These are phyloP conservation scores for Archips crataeganus DNA, from an alignment of 2,888 invertebrate genomes.

Conservation along the genomic window DNA sequence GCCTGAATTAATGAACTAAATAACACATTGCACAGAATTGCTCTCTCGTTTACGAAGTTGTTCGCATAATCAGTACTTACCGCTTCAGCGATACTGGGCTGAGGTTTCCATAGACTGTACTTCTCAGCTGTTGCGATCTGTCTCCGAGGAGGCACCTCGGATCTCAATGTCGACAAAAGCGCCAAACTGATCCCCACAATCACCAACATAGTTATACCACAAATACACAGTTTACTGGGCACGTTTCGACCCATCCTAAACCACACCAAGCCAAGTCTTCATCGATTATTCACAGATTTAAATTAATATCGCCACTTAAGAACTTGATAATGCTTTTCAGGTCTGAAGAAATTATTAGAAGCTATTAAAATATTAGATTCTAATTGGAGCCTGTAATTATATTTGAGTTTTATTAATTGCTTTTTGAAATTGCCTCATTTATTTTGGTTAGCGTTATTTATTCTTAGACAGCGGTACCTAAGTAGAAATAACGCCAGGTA, in stretches of 20 bases:
- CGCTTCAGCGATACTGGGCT: constrained; percentile 9
- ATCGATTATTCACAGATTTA: constrained; percentile 7
- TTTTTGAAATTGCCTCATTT: constrained; percentile 19
- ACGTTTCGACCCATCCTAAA: constrained; percentile 76
- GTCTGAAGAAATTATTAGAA: constrained; percentile 22
- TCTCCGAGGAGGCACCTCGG: constrained; percentile 54
- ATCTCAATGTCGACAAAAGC: constrained; percentile 65
- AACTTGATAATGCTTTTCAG: constrained; percentile 30
- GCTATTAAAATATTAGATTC: constrained; percentile 28
- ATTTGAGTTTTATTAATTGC: constrained; percentile 27
- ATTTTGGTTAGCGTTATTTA: constrained; percentile 2
- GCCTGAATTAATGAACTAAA: neutral
- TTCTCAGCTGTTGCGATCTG: constrained; percentile 65
- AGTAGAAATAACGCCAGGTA: no score
- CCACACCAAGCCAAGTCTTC: neutral
- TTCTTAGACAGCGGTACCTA: neutral
- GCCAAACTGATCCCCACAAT: constrained; percentile 68
- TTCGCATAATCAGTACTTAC: constrained; percentile 10
- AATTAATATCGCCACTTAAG: constrained; percentile 37
- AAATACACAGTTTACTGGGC: constrained; percentile 70
- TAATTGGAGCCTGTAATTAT: constrained; percentile 20
- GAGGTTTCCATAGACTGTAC: constrained; percentile 59
- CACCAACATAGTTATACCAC: constrained; percentile 62
- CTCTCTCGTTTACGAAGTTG: neutral
- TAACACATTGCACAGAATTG: neutral